Percentiles rank a stretch among this genome's conserved stretches.
Evolutionary conservation across 2,888 invertebrate species (phyloP).

Genomic region (Heliconius cydno): DNA sequence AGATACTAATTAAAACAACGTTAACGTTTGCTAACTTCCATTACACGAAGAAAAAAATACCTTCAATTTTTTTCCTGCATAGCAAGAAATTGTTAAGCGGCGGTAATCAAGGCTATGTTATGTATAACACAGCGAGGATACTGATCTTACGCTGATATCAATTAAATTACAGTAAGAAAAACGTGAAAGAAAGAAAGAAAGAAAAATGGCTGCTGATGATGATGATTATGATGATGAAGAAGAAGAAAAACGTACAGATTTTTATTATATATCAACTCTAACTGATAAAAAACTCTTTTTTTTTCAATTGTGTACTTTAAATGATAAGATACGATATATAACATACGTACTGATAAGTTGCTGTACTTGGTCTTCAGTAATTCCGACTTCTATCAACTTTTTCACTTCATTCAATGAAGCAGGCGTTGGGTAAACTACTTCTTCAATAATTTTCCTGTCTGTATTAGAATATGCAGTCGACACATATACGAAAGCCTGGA

Average conservation of each 20-base stretch:
- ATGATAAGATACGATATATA: neutral
- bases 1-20: no score
- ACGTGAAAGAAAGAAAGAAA: neutral
- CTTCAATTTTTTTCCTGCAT: neutral
- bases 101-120: neutral
- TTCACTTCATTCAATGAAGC: conserved; percentile 49
- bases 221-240: no score
- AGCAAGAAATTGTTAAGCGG: neutral
- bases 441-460: conserved; percentile 45
- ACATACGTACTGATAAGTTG: conserved; percentile 50
- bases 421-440: conserved; percentile 50
- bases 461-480: conserved; percentile 52
- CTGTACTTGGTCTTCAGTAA: conserved; percentile 40
- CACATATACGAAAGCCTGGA: conserved; percentile 51
- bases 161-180: neutral
- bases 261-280: neutral
- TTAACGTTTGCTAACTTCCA: no score
- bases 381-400: conserved; percentile 45
- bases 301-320: neutral
- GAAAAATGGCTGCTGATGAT: no score
- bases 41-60: neutral
- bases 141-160: neutral
- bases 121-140: no score
- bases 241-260: neutral
- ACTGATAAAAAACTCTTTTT: neutral